phyloP scores from a whole-genome alignment of 2,113 vertebrate genomes.

The Cebidichthys violaceus region DNA sequence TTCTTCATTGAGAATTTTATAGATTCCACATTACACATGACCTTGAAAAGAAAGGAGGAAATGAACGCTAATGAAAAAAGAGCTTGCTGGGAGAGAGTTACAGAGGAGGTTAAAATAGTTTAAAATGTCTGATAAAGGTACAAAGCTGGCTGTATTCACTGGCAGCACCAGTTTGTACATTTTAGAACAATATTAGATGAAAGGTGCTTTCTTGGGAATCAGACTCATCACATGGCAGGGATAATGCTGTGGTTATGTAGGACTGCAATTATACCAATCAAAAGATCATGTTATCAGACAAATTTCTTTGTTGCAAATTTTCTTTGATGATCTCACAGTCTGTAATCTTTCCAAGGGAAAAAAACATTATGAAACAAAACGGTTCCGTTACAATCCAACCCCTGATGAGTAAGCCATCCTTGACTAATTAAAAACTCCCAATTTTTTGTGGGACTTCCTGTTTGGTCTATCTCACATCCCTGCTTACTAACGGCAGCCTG shows the following conservation, averaged over 20 bases:
- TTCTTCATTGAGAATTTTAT: constrained; percentile 85
- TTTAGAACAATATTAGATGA: constrained; percentile 46
- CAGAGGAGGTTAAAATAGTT: constrained; percentile 63
- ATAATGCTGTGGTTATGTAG: constrained; percentile 57
- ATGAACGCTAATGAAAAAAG: constrained; percentile 73
- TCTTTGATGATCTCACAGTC: constrained; percentile 73
- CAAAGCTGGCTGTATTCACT: constrained; percentile 17
- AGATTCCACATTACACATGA: constrained; percentile 84
- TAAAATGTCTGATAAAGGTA: constrained; percentile 62
- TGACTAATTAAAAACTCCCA: constrained; percentile 82
- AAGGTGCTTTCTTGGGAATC: constrained; percentile 44
- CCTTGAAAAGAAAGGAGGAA: constrained; percentile 75
- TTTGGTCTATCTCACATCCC: constrained; percentile 85
- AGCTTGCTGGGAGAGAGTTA: constrained; percentile 69
- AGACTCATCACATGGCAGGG: constrained; percentile 53
- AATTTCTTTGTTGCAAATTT: constrained; percentile 68
- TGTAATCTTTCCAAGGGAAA: constrained; percentile 71
- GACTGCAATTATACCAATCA: constrained; percentile 67
- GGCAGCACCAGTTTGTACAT: constrained; percentile 17
- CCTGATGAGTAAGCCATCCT: constrained; percentile 73
- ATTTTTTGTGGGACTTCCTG: constrained; percentile 84
- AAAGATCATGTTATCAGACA: constrained; percentile 65
- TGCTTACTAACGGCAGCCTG: constrained; percentile 43
- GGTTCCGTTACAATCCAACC: constrained; percentile 75
- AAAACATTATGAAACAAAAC: constrained; percentile 74